Percentiles rank a stretch among this genome's conserved stretches.
phyloP scores from a whole-genome alignment of 1,140 invertebrate genomes.

The Eupristina koningsbergeri region DNA sequence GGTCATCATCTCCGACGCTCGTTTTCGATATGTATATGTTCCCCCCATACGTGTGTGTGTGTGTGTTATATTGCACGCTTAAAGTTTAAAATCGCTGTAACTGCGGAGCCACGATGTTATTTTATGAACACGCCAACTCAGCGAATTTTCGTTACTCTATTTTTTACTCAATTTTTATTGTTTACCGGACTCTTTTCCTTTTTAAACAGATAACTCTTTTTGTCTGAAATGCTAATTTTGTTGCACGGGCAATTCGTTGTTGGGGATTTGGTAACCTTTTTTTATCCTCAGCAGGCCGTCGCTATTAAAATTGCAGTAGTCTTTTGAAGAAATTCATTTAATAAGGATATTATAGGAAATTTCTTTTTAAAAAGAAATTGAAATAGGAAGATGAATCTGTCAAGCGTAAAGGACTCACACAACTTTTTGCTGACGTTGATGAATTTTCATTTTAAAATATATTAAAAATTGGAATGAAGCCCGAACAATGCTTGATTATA shows the following conservation, averaged over 20 bases:
- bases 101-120: neutral
- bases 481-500: no score
- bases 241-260: no score
- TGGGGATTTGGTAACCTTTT: neutral
- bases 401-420: neutral
- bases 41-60: no score
- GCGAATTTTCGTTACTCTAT: neutral
- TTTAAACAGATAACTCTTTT: no score
- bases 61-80: neutral
- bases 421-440: neutral
- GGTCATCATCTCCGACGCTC: constrained; percentile 25
- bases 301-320: neutral
- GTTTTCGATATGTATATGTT: neutral
- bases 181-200: no score
- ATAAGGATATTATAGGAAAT: neutral
- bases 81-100: neutral
- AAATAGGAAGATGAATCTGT: neutral
- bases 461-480: neutral
- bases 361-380: neutral
- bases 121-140: neutral
- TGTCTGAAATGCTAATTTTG: no score
- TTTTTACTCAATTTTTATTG: neutral
- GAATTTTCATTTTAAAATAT: neutral
- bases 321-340: neutral
- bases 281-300: neutral